These are phyloP conservation scores for Sebastes goodei DNA, from an alignment of 2,797 vertebrate genomes.

Conservation along the genomic window DNA sequence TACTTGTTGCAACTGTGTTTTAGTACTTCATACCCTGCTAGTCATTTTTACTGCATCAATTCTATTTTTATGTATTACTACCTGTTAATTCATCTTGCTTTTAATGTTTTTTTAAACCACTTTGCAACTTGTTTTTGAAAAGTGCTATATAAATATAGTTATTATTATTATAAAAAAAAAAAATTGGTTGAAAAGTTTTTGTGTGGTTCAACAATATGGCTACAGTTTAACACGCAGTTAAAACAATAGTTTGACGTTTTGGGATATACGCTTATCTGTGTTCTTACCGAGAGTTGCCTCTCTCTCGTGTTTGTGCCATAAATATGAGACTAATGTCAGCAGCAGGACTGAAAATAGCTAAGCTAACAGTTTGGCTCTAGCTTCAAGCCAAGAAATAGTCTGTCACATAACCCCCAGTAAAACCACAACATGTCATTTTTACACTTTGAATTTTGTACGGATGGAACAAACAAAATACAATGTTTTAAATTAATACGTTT, in stretches of 20 bases:
- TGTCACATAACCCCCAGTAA: neutral
- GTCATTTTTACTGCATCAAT: no score
- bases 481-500: neutral
- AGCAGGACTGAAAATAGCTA: neutral
- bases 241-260: neutral
- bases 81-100: no score
- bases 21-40: no score
- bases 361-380: neutral
- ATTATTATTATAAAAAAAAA: no score
- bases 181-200: neutral
- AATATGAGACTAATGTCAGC: neutral
- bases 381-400: neutral
- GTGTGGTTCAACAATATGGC: neutral
- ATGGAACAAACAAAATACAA: neutral
- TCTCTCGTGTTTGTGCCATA: rapidly evolving
- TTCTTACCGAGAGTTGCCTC: neutral
- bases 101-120: no score
- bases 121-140: no score
- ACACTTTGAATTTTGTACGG: neutral
- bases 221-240: neutral
- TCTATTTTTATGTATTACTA: no score
- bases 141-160: no score
- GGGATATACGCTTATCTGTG: neutral
- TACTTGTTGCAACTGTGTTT: no score
- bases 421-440: neutral